phyloP scores from a whole-genome alignment of 2,113 vertebrate genomes.

The Axis porcinus region DNA sequence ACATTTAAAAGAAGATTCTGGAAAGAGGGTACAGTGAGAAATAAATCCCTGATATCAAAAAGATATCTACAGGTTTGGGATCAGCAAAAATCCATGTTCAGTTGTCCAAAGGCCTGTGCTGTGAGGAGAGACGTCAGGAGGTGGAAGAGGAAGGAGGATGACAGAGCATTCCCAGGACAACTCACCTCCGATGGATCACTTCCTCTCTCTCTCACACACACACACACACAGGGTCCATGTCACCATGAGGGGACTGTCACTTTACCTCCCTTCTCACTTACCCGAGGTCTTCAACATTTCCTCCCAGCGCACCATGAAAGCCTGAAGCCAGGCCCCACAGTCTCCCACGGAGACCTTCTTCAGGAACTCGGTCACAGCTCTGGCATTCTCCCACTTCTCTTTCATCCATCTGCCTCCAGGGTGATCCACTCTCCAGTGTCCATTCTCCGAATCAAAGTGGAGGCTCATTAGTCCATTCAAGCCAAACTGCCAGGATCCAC shows the following conservation, averaged over 20 bases:
- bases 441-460: no score
- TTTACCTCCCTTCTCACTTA: neutral
- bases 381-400: no score
- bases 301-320: neutral
- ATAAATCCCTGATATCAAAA: no score
- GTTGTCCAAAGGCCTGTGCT: accelerated
- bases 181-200: accelerated
- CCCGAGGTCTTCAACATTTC: neutral
- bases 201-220: neutral
- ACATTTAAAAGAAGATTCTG: neutral
- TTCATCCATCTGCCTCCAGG: no score
- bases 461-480: no score
- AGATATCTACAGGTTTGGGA: accelerated
- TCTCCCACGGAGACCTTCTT: no score
- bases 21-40: neutral
- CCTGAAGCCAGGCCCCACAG: accelerated
- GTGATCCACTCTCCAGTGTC: no score
- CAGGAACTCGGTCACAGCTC: no score
- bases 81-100: no score
- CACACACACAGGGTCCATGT: neutral
- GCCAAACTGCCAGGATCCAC: no score
- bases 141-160: no score
- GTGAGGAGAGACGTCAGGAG: neutral
- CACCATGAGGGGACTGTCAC: accelerated
- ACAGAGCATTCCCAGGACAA: no score